Percentiles rank a stretch among this genome's conserved stretches.
Conservation (phyloP, 2,113 vertebrate species). For the Labeo catla region DNA sequence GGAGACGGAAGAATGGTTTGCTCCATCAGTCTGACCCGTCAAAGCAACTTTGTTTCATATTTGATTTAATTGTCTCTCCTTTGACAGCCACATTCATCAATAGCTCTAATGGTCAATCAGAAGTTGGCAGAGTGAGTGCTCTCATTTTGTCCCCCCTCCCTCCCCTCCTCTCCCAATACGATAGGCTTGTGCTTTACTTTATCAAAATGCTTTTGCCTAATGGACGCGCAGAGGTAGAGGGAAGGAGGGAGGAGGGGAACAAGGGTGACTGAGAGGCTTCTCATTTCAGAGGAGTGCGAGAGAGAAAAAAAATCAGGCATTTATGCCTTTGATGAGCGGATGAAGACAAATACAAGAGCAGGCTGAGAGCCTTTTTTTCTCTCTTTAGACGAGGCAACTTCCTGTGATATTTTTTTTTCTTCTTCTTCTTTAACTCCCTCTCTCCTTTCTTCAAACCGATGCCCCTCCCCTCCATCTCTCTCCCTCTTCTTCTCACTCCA, state of each 20-base stretch:
- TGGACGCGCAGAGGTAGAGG: constrained; percentile 79
- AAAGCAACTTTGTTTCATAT: constrained; percentile 99
- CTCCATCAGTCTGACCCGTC: constrained; percentile 96
- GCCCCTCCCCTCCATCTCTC: constrained; percentile 33
- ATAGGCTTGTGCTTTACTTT: constrained; percentile 88
- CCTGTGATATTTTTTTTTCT: constrained; percentile 62
- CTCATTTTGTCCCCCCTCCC: constrained; percentile 79
- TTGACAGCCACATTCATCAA: constrained; percentile 99
- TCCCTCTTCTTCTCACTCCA: constrained; percentile 48
- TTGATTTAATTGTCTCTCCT: constrained; percentile 99
- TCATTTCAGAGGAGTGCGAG: constrained; percentile 81
- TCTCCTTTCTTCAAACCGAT: constrained; percentile 21
- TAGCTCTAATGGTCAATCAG: constrained; percentile 99
- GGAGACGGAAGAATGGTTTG: constrained; percentile 91
- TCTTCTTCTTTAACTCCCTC: constrained; percentile 37
- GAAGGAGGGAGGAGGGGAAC: constrained; percentile 70
- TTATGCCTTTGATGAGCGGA: constrained; percentile 80
- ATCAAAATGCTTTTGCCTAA: constrained; percentile 98
- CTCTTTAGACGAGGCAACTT: constrained; percentile 75
- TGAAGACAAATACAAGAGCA: constrained; percentile 77
- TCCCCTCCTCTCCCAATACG: constrained; percentile 66
- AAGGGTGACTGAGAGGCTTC: constrained; percentile 83
- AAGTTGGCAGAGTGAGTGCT: constrained; percentile 92
- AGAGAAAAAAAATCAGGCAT: constrained; percentile 66
- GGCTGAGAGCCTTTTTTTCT: constrained; percentile 71